Base-by-base conservation (phyloP, 2,113 vertebrate species). In the Nannospalax galili region DNA sequence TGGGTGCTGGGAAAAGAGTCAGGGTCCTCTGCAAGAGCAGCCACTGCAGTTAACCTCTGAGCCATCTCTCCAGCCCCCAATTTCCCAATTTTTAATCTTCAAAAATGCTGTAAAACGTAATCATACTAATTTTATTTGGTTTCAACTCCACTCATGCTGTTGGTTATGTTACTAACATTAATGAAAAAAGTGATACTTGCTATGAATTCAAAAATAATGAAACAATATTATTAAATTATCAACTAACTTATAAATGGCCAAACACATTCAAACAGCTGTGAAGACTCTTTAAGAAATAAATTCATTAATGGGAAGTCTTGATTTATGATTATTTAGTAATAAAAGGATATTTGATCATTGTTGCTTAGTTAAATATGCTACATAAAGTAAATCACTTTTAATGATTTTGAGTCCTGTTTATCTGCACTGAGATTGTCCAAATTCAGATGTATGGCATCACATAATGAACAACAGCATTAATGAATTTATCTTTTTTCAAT, bases 171-270 rank as follows among this genome's bases (percentile, higher is more conserved):
- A 7, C 5, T 14, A 82, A 10, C 7, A 64, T 74, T 91, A 91
- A 89, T 78, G 64, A 28, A 78, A 97, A 93, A 48, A 81, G 45
- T 84, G 65, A 64, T 14, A 88, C 28, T 79, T 79, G n/a, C 32
- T 11, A 62, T 82, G 52, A 80, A 37, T 86, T n/a, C n/a, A 74
- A 87, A 75, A 84, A 15, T 70, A 84, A 86, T 8, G 81, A 52
- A 92, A 58, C 24, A 79, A 70, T 0, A 0, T 92, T 93, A n/a
- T 77, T 67, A 88, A 77, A 73, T 91, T 62, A 60, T 69, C 69
- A 65, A 52, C 70, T 88, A 85, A 89, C 75, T 73, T 91, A 0
- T 40, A 19, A 81, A 74, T 62, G 32, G 1, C 64, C 84, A 75
- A 87, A 79, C 2, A 35, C 37, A 48, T 85, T 82, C 35, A 60